Percentiles rank a stretch among this genome's conserved stretches.
Conservation (phyloP, 2,797 vertebrate species). For the Pseudochaenichthys georgianus region DNA sequence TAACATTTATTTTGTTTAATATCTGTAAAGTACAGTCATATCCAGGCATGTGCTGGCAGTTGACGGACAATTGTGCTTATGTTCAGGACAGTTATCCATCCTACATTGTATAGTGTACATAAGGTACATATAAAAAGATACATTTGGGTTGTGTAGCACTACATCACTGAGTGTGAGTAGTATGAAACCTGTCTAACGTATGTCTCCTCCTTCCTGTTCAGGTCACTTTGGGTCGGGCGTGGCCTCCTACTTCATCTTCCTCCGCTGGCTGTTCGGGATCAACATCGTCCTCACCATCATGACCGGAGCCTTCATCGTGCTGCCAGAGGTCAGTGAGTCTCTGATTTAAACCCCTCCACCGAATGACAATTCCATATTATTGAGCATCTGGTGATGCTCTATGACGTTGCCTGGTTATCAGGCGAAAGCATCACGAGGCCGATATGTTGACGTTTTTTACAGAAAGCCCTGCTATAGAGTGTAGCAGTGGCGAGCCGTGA, state of each 20-base stretch:
- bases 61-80: neutral
- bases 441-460: neutral
- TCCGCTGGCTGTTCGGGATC: constrained; percentile 97
- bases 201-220: constrained; percentile 60
- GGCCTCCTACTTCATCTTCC: constrained; percentile 98
- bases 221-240: constrained; percentile 99
- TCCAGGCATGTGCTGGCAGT: neutral
- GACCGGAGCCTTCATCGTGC: constrained; percentile 95
- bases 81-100: neutral
- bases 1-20: neutral
- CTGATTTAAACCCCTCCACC: neutral
- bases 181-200: neutral
- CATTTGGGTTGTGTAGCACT: neutral
- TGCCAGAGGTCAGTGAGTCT: constrained; percentile 92
- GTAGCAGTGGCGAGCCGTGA: too few species aligned
- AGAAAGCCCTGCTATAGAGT: neutral
- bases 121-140: neutral
- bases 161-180: neutral
- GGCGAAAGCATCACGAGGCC: neutral
- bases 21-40: neutral
- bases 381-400: neutral
- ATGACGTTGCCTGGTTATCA: neutral
- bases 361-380: neutral
- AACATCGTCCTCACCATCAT: constrained; percentile 96
- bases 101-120: neutral